Evolutionary conservation across 2,888 invertebrate species (phyloP).

Genomic region (Podabrus alpinus): DNA sequence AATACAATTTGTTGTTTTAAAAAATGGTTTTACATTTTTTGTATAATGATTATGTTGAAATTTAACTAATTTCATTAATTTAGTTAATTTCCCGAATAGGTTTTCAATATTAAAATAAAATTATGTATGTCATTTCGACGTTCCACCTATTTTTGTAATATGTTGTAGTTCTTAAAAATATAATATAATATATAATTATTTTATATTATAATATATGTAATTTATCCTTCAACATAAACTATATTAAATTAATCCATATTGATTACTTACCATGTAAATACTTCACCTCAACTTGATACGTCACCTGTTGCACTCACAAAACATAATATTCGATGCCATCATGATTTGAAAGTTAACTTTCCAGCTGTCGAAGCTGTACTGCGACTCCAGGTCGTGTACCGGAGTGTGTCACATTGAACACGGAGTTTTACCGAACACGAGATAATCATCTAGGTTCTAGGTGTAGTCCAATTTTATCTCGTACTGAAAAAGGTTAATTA

Average conservation of each 20-base stretch:
- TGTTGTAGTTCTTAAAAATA: not conserved
- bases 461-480: constrained; percentile 11
- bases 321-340: constrained; percentile 40
- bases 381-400: constrained; percentile 28
- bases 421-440: constrained; percentile 27
- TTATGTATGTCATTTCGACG: not conserved
- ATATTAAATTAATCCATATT: not conserved
- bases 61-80: not conserved
- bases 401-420: constrained; percentile 47
- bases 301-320: constrained; percentile 23
- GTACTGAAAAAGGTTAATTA: not conserved
- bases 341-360: constrained; percentile 41
- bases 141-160: not conserved
- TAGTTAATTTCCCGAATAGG: not conserved
- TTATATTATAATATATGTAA: not conserved
- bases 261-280: not conserved
- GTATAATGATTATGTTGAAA: too few species aligned
- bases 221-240: not conserved
- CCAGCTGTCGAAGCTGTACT: constrained; percentile 34
- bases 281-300: not conserved
- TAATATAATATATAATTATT: too few species aligned
- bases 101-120: not conserved
- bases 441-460: constrained; percentile 12
- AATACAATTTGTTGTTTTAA: too few species aligned
- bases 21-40: too few species aligned